phyloP scores from a whole-genome alignment of 1,140 invertebrate genomes.

The Lithobius niger region DNA sequence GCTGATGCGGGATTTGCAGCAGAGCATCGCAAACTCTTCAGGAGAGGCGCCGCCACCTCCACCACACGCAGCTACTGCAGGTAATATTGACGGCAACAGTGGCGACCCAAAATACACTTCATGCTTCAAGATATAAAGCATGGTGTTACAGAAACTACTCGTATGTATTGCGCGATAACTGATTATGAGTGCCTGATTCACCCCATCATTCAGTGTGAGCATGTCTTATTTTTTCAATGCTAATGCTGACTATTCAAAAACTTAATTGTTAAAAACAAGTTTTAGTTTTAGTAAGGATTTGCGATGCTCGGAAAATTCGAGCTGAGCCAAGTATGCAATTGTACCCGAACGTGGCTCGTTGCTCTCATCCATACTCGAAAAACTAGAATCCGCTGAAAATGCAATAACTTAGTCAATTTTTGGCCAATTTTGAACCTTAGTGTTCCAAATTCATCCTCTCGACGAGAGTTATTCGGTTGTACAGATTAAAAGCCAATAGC shows the following conservation, averaged over 20 bases:
- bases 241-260: neutral
- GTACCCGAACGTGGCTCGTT: too few species aligned
- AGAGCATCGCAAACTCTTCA: conserved; percentile 49
- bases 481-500: too few species aligned
- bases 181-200: neutral
- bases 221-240: neutral
- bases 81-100: conserved; percentile 14
- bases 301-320: too few species aligned
- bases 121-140: neutral
- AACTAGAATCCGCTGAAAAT: too few species aligned
- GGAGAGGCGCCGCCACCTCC: conserved; percentile 25
- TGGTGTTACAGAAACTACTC: neutral
- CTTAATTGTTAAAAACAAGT: too few species aligned
- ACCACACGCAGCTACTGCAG: conserved; percentile 10
- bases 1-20: conserved; percentile 75
- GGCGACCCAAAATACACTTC: conserved; percentile 12
- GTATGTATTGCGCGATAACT: neutral
- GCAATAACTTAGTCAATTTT: too few species aligned
- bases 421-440: too few species aligned
- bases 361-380: too few species aligned
- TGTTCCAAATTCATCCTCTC: too few species aligned
- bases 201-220: neutral
- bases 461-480: too few species aligned
- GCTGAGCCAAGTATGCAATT: too few species aligned
- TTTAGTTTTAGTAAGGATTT: too few species aligned